Evolutionary conservation across 1,140 invertebrate genomes (phyloP), one percentile per base, ranked within the genome.

Genomic region (Anastatus disparis): DNA sequence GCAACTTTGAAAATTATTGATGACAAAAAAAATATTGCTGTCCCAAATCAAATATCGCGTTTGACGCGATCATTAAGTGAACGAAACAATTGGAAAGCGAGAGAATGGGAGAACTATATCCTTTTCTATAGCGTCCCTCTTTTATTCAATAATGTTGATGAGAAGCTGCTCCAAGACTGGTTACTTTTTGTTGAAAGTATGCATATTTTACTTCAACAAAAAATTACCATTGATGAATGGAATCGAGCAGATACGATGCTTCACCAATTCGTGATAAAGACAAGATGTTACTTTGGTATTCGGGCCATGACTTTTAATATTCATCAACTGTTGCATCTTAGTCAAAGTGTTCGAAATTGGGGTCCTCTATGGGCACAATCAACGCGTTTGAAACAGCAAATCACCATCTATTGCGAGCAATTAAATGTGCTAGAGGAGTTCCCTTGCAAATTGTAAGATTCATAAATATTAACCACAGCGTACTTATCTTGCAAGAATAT

Each of bases 91-190:
- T 74, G 70, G 65, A 74, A 71, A 17, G 70, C 50, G 1, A 31
- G 31, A 42, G 70, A 74, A 42, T 74, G 61, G 65, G 73, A 74
- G 22, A 74, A 72, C 27, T 74, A 17, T 15, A 17, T 70, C 8
- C 55, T 74, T 1, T 66, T 70, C 48, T 75, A 70, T 35, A 70
- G 70, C 44, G 29, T 67, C 2, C 66, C 71, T 15, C 17, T 74
- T 7, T 13, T 75, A 29, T 44, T 7, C 10, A 12, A 38, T 56
- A 24, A 52, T 65, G 4, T 44, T 22, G 17, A 17, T 8, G 3
- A 10, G 22, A 15, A 50, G 3, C 10, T 50, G 15, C 67, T 70
- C 55, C 0, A n/a, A 22, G 67, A 72, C 56, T 46, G 69, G 70
- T n/a, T 44, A 55, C 40, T 72, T n/a, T 66, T 70, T 29, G 61